Evolutionary conservation across 2,113 vertebrate species (phyloP).

Genomic region (Picathartes gymnocephalus): DNA sequence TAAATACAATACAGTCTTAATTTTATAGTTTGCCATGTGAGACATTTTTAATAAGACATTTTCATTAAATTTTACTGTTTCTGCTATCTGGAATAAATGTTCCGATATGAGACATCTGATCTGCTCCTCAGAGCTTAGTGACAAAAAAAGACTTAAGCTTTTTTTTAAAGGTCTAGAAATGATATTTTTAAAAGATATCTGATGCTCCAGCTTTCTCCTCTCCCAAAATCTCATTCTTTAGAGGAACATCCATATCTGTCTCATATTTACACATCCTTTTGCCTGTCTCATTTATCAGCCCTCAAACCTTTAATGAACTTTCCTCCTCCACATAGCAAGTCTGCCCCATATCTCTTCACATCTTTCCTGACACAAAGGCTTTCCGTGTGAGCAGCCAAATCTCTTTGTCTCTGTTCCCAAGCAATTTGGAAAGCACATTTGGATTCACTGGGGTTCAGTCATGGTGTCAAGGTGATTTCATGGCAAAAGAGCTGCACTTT

Average conservation of each 20-base stretch:
- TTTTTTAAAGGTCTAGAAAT: background rate
- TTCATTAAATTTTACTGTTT: constrained; percentile 21
- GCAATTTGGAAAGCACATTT: background rate
- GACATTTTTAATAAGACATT: background rate
- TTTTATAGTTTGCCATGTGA: background rate
- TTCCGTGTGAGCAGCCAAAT: background rate
- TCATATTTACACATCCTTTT: background rate
- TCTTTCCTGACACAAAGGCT: background rate
- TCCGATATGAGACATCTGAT: background rate
- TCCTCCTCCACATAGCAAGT: background rate
- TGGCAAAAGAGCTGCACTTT: background rate
- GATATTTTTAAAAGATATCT: background rate
- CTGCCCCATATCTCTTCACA: background rate
- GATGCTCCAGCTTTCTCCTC: background rate
- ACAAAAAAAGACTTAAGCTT: background rate
- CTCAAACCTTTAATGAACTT: background rate
- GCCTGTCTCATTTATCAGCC: background rate
- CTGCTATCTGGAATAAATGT: background rate
- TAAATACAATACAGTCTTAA: background rate
- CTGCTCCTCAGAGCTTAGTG: background rate
- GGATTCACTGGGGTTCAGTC: background rate
- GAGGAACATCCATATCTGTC: background rate
- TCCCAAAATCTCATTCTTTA: background rate
- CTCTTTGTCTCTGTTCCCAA: background rate
- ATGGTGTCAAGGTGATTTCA: background rate